phyloP scores from a whole-genome alignment of 2,797 vertebrate species.

The Atherinosoma microstoma region DNA sequence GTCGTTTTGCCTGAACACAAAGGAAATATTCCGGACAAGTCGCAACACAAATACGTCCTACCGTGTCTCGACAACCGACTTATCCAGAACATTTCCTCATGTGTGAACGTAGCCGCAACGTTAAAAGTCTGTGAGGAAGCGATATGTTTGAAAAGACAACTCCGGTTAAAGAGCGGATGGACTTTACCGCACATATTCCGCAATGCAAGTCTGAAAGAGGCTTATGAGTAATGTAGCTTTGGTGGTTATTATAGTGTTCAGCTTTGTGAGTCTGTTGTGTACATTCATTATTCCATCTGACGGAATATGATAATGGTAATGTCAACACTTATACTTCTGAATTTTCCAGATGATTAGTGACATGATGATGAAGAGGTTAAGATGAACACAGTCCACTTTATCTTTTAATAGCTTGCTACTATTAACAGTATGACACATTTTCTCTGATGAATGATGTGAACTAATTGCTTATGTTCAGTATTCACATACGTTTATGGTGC shows the following conservation, averaged over 20 bases:
- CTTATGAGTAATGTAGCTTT: constrained; percentile 15
- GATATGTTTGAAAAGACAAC: too few relatives aligned
- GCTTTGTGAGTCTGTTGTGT: constrained; percentile 28
- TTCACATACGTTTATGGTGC: constrained; percentile 66
- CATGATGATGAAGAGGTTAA: constrained; percentile 21
- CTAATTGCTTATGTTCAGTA: not conserved
- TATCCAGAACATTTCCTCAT: too few relatives aligned
- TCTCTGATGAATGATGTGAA: constrained; percentile 86
- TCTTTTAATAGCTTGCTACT: constrained; percentile 30
- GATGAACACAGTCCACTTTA: constrained; percentile 46
- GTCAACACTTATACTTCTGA: constrained; percentile 20
- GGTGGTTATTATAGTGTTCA: constrained; percentile 23
- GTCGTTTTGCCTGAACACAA: too few relatives aligned
- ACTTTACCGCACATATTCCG: too few relatives aligned
- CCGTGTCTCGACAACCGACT: too few relatives aligned
- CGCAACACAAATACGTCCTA: too few relatives aligned
- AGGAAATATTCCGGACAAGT: too few relatives aligned
- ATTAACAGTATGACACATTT: constrained; percentile 83
- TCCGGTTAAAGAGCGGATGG: too few relatives aligned
- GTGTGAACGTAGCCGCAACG: too few relatives aligned
- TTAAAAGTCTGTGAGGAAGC: too few relatives aligned
- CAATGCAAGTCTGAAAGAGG: too few relatives aligned
- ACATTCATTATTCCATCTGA: constrained; percentile 31
- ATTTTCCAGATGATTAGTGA: constrained; percentile 36
- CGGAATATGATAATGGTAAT: constrained; percentile 7